Percentiles rank a stretch among this genome's conserved stretches.
phyloP scores from a whole-genome alignment of 2,888 invertebrate genomes.

The Lithophane leautieri region DNA sequence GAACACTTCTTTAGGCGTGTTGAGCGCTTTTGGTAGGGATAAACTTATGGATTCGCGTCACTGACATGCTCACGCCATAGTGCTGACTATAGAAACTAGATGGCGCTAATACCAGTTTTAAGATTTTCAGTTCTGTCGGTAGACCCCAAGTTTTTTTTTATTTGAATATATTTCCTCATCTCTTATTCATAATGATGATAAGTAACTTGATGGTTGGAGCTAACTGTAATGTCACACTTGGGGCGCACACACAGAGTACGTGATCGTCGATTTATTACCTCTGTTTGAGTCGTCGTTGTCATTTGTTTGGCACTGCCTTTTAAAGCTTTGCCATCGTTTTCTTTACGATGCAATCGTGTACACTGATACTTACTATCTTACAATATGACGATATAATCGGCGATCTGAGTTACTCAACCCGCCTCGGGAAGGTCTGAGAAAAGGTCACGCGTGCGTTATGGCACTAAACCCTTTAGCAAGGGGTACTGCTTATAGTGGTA shows the following conservation, averaged over 20 bases:
- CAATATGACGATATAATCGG: slow-evolving; percentile 37
- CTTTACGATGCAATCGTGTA: slow-evolving; percentile 29
- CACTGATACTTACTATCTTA: slow-evolving; percentile 25
- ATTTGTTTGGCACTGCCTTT: slow-evolving; percentile 14
- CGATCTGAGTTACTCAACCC: slow-evolving; percentile 78
- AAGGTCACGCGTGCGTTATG: slow-evolving; percentile 82
- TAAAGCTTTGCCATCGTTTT: slow-evolving; percentile 15
- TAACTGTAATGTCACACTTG: slow-evolving; percentile 93
- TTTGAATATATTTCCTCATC: not conserved
- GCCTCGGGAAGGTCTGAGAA: slow-evolving; percentile 96
- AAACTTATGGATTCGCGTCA: no score
- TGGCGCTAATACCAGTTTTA: no score
- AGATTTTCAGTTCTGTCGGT: no score
- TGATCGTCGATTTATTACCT: slow-evolving; percentile 60
- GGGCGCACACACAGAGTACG: slow-evolving; percentile 92
- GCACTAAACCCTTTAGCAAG: slow-evolving; percentile 91
- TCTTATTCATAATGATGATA: slow-evolving; percentile 81
- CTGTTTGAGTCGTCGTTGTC: slow-evolving; percentile 33
- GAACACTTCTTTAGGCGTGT: no score
- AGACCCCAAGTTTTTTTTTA: no score
- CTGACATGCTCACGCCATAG: no score
- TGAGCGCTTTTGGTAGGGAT: no score
- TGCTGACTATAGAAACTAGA: no score
- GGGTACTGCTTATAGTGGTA: slow-evolving; percentile 90
- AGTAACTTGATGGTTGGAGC: slow-evolving; percentile 77